Evolutionary conservation across 2,113 vertebrate species (phyloP), one percentile per base, ranked within the genome.

Genomic region (Gallinago paraguaiae): DNA sequence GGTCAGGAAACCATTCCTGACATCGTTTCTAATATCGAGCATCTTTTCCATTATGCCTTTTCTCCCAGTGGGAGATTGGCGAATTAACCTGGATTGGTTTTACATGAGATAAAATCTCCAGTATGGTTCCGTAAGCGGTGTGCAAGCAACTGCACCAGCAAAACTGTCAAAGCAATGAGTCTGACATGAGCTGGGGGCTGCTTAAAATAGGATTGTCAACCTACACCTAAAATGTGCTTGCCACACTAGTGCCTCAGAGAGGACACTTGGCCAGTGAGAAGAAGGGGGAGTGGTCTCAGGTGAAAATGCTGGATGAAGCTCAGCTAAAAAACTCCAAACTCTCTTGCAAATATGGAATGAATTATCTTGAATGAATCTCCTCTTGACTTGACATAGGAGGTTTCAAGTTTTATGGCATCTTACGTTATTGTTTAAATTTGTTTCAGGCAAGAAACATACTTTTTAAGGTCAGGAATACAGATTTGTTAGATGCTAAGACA

Each of bases 401-500:
- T 72, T 96, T 96, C 93, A 95, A 92, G 81, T 92, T 93, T 82
- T 63, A 72, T 93, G 96, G 95, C 95, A 96, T 86, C 92, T 96
- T 94, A 96, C 88, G 63, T 96, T 95, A 91, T 69, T 95, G 92
- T 96, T 95, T 97, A 95, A 92, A 96, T 82, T 95, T 84, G 86
- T 96, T 95, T 95, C 95, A 97, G 92, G 88, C 88, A 95, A 93
- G 92, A 69, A 96, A 96, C 91, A 94, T 89, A 95, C 95, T 95
- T 97, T 96, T 97, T 96, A 96, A 97, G 95, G 96, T 91, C 96
- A 95, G 91, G 87, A 92, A 96, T 93, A 86, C 90, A 93, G 89
- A 92, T 86, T 80, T 95, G 93, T 91, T 92, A 92, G 93, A 95
- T 57, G 88, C 96, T 78, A 89, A 96, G 96, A 96, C 92, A 96